These are phyloP conservation scores for Ichneumoninae sp. DNA, from an alignment of 2,888 invertebrate species.

Conservation along the genomic window DNA sequence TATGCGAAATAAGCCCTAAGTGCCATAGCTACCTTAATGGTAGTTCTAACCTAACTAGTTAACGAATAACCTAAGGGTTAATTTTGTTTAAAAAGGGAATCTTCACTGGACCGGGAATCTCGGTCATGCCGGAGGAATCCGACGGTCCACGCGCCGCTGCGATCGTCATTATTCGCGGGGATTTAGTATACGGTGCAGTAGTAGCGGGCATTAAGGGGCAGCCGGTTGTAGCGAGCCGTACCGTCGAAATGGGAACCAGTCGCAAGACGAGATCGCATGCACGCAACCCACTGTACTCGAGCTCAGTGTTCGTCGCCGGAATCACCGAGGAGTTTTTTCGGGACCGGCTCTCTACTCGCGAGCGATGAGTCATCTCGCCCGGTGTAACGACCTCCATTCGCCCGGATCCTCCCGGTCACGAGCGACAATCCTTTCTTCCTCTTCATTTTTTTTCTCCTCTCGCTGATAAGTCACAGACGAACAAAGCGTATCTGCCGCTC, in stretches of 20 bases:
- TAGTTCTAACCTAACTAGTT: no score
- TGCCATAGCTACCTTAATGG: no score
- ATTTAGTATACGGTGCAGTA: background rate
- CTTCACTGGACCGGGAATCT: no score
- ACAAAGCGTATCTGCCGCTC: background rate
- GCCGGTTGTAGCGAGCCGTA: background rate
- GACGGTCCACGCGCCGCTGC: no score
- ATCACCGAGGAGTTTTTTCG: conserved; percentile 56
- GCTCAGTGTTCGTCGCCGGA: conserved; percentile 29
- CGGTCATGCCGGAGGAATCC: no score
- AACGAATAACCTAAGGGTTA: no score
- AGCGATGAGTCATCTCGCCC: conserved; percentile 60
- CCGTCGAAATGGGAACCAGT: conserved; percentile 30
- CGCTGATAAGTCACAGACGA: background rate
- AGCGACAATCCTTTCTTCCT: conserved; percentile 51
- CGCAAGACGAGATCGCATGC: conserved; percentile 21
- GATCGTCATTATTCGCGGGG: background rate
- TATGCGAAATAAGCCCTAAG: no score
- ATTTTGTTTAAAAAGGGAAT: no score
- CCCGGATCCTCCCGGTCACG: conserved; percentile 49
- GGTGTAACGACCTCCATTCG: conserved; percentile 64
- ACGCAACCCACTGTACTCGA: conserved; percentile 21
- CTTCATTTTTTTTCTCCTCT: background rate
- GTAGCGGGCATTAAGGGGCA: background rate
- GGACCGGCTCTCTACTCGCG: conserved; percentile 35